A percentile compares a stretch with the other conserved stretches of the same genome.
These are phyloP conservation scores for Bombus affinis DNA, from an alignment of 1,140 invertebrate genomes.

Conservation along the genomic window DNA sequence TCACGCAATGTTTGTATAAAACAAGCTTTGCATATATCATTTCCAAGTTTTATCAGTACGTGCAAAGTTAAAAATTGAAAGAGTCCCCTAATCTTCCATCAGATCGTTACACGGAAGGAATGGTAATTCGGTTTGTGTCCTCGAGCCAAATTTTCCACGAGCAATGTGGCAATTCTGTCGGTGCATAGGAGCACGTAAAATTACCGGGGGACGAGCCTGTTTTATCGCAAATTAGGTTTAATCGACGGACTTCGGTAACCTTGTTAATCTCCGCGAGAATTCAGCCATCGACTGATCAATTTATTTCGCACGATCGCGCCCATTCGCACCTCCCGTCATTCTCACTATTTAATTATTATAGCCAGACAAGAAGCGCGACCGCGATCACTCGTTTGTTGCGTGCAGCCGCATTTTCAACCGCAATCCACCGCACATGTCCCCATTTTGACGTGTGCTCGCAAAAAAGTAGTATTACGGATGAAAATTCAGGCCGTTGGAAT, in stretches of 20 bases:
- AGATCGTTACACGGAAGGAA: not conserved
- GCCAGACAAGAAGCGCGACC: not conserved
- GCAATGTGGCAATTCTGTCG: not conserved
- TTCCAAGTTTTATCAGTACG: not conserved
- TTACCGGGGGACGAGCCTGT: not conserved
- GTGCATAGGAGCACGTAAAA: not conserved
- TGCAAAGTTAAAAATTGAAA: not conserved
- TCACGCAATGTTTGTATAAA: constrained; percentile 23
- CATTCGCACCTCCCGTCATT: not conserved
- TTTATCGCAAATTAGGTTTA: constrained; percentile 48
- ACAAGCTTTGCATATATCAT: not conserved
- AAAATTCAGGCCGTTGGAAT: not conserved
- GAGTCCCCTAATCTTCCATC: not conserved
- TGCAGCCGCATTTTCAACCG: not conserved
- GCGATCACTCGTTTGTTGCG: not conserved
- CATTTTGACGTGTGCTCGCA: not conserved
- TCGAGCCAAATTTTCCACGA: not conserved
- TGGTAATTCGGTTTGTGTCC: not conserved
- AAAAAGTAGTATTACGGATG: not conserved
- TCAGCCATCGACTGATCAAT: constrained; percentile 11
- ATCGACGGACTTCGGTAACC: constrained; percentile 32
- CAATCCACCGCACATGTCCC: not conserved
- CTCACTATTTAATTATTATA: constrained; percentile 37
- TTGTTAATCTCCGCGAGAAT: constrained; percentile 33
- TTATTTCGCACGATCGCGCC: not conserved